Conservation (phyloP, 2,888 invertebrate genomes). For the Creontiades dilutus region DNA sequence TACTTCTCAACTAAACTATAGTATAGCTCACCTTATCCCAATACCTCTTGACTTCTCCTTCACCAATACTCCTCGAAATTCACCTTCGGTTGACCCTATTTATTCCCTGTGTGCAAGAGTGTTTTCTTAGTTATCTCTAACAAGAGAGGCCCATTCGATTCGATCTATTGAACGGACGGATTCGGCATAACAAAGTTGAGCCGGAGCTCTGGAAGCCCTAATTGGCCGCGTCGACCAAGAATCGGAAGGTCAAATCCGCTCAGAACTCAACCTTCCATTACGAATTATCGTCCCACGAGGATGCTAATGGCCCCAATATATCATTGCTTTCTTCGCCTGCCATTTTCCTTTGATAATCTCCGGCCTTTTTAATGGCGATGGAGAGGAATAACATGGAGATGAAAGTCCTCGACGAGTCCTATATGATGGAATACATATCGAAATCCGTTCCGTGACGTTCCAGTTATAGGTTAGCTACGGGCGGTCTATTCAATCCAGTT, state of each 20-base stretch:
- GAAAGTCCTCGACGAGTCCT: background rate
- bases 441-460: background rate
- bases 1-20: no score
- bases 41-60: no score
- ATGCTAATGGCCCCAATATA: constrained; percentile 47
- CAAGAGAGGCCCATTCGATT: background rate
- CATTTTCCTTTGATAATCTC: constrained; percentile 11
- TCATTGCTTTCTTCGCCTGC: constrained; percentile 56
- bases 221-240: constrained; percentile 7
- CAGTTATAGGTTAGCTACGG: background rate
- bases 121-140: background rate
- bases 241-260: constrained; percentile 51
- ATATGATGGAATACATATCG: background rate
- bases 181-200: background rate
- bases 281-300: constrained; percentile 33
- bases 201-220: constrained; percentile 45
- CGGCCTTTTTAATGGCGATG: background rate
- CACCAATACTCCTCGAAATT: no score
- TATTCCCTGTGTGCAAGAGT: no score
- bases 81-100: no score
- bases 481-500: background rate
- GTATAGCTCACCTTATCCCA: no score
- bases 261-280: constrained; percentile 45
- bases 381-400: background rate
- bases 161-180: background rate